These are phyloP conservation scores for Oceanodroma leucorhoa DNA, from an alignment of 2,797 vertebrate species.

Conservation along the genomic window DNA sequence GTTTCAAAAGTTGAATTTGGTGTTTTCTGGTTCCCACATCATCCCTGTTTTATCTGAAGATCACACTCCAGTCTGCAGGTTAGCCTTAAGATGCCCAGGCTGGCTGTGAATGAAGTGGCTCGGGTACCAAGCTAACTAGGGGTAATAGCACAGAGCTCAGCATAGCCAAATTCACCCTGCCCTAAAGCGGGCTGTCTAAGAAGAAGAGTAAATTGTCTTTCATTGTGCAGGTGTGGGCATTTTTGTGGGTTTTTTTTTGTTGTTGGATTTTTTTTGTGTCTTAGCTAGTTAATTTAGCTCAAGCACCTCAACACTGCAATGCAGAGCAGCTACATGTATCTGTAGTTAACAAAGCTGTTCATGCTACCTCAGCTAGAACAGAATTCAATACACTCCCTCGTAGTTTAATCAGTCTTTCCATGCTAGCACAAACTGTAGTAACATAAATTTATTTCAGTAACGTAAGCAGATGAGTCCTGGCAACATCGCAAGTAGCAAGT, in stretches of 20 bases:
- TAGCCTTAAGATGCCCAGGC: not conserved
- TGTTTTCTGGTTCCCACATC: not conserved
- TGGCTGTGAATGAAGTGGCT: not conserved
- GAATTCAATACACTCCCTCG: not conserved
- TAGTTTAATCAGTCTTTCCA: not conserved
- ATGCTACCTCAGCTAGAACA: not conserved
- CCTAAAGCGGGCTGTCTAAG: not conserved
- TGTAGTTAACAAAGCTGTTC: not conserved
- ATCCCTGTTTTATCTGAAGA: not conserved
- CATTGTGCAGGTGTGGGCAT: not conserved
- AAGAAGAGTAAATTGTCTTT: not conserved
- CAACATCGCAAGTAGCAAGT: not conserved
- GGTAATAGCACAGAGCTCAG: not conserved
- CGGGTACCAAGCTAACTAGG: not conserved
- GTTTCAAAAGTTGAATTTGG: not conserved
- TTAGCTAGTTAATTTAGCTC: not conserved
- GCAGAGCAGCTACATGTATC: not conserved
- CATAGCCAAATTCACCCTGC: not conserved
- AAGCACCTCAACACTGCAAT: not conserved
- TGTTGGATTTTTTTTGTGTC: fast-evolving
- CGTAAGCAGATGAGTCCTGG: not conserved
- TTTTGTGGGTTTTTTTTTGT: fast-evolving
- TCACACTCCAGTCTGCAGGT: not conserved
- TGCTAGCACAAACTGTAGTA: not conserved
- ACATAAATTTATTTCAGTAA: conserved; percentile 11